A percentile compares a stretch with the other conserved stretches of the same genome.
These are phyloP conservation scores for Camptogramma bilineatum DNA, from an alignment of 2,888 invertebrate species.

Conservation along the genomic window DNA sequence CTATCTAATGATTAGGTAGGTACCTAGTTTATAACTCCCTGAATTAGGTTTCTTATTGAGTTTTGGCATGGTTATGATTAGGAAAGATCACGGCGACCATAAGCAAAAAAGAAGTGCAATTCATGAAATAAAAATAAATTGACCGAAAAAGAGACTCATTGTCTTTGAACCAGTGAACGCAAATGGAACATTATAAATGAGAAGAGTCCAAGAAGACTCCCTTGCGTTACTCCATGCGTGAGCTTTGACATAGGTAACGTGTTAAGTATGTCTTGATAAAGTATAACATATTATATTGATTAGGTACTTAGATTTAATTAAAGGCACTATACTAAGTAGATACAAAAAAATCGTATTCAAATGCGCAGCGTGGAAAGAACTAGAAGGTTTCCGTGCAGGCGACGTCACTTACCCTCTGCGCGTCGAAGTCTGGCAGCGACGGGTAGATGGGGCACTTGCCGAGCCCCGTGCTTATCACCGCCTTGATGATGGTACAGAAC, in stretches of 20 bases:
- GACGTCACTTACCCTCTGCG: constrained; percentile 85
- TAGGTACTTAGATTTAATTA: not conserved
- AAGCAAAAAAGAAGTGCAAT: no score
- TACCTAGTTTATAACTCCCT: no score
- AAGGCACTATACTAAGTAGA: not conserved
- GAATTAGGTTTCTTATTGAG: not conserved
- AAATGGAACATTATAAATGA: not conserved
- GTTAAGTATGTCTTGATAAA: not conserved
- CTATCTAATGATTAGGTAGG: no score
- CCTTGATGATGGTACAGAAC: constrained; percentile 56
- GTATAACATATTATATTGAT: no score
- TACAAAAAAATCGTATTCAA: not conserved
- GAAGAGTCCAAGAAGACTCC: constrained; percentile 1
- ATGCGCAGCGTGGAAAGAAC: constrained; percentile 15
- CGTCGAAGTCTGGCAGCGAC: constrained; percentile 87
- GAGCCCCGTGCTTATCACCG: constrained; percentile 80
- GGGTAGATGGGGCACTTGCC: constrained; percentile 89
- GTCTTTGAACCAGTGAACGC: not conserved
- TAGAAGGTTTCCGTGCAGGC: constrained; percentile 20
- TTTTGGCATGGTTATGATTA: not conserved
- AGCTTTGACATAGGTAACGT: not conserved
- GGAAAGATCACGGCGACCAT: not conserved
- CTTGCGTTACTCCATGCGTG: constrained; percentile 14
- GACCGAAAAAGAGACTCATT: not conserved
- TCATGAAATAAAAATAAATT: no score